These are phyloP conservation scores for Eupithecia subumbrata DNA, from an alignment of 2,888 invertebrate genomes.

Conservation along the genomic window DNA sequence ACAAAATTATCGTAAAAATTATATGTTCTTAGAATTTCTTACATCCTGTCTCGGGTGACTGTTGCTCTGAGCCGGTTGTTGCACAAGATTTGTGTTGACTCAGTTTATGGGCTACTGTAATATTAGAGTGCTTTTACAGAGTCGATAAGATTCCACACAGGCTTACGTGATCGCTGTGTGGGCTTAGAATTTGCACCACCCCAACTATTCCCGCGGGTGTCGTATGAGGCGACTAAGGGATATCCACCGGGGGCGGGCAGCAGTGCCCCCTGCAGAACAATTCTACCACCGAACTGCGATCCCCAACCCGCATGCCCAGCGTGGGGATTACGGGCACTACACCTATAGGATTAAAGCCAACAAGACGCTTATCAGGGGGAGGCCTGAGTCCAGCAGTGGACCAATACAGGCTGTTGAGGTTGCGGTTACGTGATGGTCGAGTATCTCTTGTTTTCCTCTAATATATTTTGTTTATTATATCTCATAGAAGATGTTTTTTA, in stretches of 20 bases:
- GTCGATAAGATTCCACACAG: neutral
- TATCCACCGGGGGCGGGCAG: too few species aligned
- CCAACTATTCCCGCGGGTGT: too few species aligned
- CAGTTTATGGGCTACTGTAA: slow-evolving; percentile 20
- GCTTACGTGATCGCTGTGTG: neutral
- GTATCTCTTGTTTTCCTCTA: neutral
- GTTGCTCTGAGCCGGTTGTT: slow-evolving; percentile 39
- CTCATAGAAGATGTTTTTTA: neutral
- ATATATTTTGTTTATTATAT: neutral
- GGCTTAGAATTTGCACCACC: too few species aligned
- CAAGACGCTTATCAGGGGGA: too few species aligned
- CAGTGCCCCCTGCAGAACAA: too few species aligned
- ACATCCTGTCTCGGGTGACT: slow-evolving; percentile 31
- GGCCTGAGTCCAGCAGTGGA: too few species aligned
- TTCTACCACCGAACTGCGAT: too few species aligned
- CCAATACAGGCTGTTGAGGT: too few species aligned
- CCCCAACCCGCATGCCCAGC: too few species aligned
- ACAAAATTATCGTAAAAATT: slow-evolving; percentile 17
- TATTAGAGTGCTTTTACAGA: slow-evolving; percentile 3
- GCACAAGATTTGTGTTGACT: slow-evolving; percentile 47
- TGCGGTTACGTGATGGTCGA: neutral
- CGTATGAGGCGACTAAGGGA: too few species aligned
- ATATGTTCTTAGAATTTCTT: slow-evolving; percentile 25
- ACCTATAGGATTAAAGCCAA: too few species aligned
- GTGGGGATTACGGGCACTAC: too few species aligned